Evolutionary conservation across 1,140 invertebrate species (phyloP), one percentile per base, ranked within the genome.

Genomic region (Frieseomelitta varia): DNA sequence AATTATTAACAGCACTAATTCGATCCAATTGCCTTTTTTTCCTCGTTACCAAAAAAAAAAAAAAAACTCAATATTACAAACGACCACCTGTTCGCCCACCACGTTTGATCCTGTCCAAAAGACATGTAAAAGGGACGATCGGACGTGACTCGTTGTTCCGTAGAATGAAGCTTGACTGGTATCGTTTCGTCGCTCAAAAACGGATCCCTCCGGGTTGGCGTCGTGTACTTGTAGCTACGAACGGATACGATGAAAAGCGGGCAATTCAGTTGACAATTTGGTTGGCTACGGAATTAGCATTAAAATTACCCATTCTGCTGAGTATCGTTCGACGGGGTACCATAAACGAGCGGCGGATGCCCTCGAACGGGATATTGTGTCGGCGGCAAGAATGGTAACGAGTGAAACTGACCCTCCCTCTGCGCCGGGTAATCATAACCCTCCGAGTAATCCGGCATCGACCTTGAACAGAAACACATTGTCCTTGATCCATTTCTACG

Each of bases 391-490:
- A 88, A 79, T 15, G 91, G 88, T 47, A 90, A 63, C 30, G 89
- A 81, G 72, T 91, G 91, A 65, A 91, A 87, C 24, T 92, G 77
- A 68, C 88, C 84, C 19, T 90, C 79, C 73, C 88, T 85, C 15
- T 89, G 92, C 67, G 85, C 90, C 6, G 88, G 88, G 79, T 94
- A 93, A 53, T 93, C 86, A 61, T 94, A 94, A n/a, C 93, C 92
- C 30, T 89, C 79, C 58, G 88, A 72, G 71, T 94, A 92, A 71
- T 92, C 88, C 47, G 88, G 88, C 14, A 83, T 63, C 56, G 84
- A 85, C 85, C 90, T 92, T 87, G 34, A 68, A 83, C 71, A 90
- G 55, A 72, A 51, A n/a, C 61, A 51, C 2, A 8, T 0, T 11
- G 55, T 61, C 55, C 47, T 71, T 72, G 47, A 61, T 58, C 67